Evolutionary conservation across 2,888 invertebrate genomes (phyloP).

Genomic region (Rotaria socialis): DNA sequence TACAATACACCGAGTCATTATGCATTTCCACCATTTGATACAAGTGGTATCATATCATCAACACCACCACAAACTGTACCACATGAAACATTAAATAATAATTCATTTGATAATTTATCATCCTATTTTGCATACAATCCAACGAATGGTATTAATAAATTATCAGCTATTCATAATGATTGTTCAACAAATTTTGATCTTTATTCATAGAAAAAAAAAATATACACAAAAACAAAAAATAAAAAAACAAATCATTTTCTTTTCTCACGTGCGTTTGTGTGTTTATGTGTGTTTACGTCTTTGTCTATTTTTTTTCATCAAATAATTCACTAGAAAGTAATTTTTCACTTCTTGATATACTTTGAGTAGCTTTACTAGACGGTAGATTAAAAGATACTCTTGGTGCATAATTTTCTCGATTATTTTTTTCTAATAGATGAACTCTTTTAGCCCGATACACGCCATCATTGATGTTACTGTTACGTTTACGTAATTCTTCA

Average conservation of each 20-base stretch:
- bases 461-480: neutral
- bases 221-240: neutral
- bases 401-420: neutral
- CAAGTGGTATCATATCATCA: neutral
- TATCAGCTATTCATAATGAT: slow-evolving; percentile 23
- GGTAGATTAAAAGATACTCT: neutral
- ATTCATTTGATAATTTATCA: slow-evolving; percentile 18
- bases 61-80: slow-evolving; percentile 33
- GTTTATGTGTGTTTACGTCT: neutral
- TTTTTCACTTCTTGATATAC: neutral
- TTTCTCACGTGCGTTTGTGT: neutral
- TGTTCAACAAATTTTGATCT: slow-evolving; percentile 17
- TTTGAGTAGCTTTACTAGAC: neutral
- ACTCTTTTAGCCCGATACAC: neutral
- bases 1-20: slow-evolving; percentile 1
- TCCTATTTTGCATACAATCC: neutral
- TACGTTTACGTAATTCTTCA: slow-evolving; percentile 20
- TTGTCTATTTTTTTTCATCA: slow-evolving; percentile 24
- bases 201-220: neutral
- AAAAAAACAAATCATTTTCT: neutral
- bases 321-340: neutral
- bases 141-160: slow-evolving; percentile 7
- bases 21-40: neutral
- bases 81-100: slow-evolving; percentile 19
- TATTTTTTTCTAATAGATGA: neutral